Base-by-base conservation (phyloP, 2,113 vertebrate species). In the Ciconia stormi region DNA sequence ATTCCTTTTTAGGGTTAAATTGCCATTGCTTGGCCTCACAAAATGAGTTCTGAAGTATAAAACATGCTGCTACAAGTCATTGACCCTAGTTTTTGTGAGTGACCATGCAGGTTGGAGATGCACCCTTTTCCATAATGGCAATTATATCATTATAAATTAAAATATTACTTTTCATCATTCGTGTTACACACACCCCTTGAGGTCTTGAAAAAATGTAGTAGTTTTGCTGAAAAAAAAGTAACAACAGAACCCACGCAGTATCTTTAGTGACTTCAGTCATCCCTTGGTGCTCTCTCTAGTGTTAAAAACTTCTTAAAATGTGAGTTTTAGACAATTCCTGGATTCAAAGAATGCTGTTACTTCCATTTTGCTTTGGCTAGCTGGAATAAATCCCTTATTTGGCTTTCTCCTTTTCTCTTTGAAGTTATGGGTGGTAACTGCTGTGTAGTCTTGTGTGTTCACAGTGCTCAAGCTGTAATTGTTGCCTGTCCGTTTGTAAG, bases 11-110 rank as follows among this genome's bases (percentile, higher is more conserved):
- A 56, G 40, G 49, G 82, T 52, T 79, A 40, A 85, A 40, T n/a
- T 52, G 44, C 17, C 1, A 0, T 56, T 0, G 0, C 32, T 87
- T 56, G 66, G 26, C 67, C 62, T 82, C 49, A 29, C 52, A 50
- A 16, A 49, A 40, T 63, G 2, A 8, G 2, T 71, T 82, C 23
- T n/a, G 44, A 65, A 34, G 16, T 73, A 8, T 18, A 13, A 77
- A 89, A 40, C 13, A 10, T 2, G 1, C 7, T 56, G 47, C 40
- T 72, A 0, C 17, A 12, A 46, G 32, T 46, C 59, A 16, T 1
- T 69, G 21, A 26, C 36, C 44, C 36, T 1, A 11, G 16, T 9
- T 84, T 65, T 63, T 55, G 34, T 38, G 38, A 87, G 62, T n/a
- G 52, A 18, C 53, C 6, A 0, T 53, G 36, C n/a, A 72, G 17